phyloP scores from a whole-genome alignment of 2,113 vertebrate species.

The Marcusenius ussheri region DNA sequence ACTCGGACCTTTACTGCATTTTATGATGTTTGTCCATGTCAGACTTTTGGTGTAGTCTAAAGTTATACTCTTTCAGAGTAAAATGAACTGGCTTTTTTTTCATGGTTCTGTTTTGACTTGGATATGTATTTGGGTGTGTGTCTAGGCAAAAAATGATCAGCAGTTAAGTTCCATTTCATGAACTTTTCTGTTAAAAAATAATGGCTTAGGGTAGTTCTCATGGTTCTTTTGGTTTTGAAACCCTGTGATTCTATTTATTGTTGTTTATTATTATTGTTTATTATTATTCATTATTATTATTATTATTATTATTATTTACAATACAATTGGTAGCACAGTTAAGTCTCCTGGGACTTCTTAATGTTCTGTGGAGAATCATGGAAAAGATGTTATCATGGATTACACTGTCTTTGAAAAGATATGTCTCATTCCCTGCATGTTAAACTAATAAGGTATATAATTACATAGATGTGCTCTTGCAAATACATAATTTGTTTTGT shows the following conservation, averaged over 20 bases:
- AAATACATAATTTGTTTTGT: background rate
- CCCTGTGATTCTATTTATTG: background rate
- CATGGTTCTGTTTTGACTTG: background rate
- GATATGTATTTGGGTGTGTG: background rate
- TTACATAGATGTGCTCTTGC: background rate
- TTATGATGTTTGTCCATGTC: conserved; percentile 24
- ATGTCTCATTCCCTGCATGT: background rate
- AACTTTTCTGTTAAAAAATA: background rate
- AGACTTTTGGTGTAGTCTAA: conserved; percentile 7
- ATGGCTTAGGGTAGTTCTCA: background rate
- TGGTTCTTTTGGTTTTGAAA: background rate
- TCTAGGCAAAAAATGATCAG: background rate
- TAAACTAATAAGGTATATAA: background rate
- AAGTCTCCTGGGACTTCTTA: background rate
- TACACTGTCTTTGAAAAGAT: background rate
- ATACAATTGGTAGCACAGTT: background rate
- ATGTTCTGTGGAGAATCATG: background rate
- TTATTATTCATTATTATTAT: background rate
- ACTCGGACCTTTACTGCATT: background rate
- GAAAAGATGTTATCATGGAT: background rate
- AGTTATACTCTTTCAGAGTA: background rate
- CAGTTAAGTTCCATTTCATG: background rate
- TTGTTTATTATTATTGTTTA: background rate
- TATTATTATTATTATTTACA: background rate
- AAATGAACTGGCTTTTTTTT: background rate